These are phyloP conservation scores for Halisarca cf. caerulea DNA, from an alignment of 37 sponge, comb jelly and placozoan genomes.

Conservation along the genomic window DNA sequence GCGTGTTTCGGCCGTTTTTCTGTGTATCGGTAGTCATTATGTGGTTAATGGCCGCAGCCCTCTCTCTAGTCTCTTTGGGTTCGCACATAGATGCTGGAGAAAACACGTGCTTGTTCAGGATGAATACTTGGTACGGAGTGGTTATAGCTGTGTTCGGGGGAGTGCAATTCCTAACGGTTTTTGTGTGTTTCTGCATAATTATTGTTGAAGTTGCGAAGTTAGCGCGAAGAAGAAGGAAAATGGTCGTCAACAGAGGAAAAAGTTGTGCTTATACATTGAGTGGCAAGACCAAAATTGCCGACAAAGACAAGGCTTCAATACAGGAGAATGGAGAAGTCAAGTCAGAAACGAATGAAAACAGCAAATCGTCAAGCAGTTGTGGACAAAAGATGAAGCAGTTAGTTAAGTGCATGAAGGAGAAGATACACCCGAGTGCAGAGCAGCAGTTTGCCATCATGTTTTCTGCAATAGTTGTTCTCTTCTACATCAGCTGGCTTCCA, in stretches of 20 bases:
- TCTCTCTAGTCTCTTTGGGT: conserved; percentile 42
- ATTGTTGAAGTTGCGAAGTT: conserved; percentile 30
- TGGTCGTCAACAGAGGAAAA: conserved; percentile 24
- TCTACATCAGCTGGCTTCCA: conserved; percentile 77
- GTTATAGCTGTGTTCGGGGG: conserved; percentile 41
- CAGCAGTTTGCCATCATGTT: conserved; percentile 81
- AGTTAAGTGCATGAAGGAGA: conserved; percentile 23
- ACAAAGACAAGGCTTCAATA: no score
- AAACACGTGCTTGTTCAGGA: conserved; percentile 64
- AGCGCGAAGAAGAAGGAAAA: conserved; percentile 36
- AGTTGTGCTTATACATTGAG: neutral
- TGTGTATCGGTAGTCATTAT: conserved; percentile 19
- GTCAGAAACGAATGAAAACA: no score
- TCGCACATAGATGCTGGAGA: conserved; percentile 14
- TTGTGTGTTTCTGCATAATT: conserved; percentile 56
- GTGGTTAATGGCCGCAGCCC: conserved; percentile 34
- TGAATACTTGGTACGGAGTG: conserved; percentile 50
- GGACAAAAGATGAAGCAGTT: conserved; percentile 36
- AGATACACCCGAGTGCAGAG: conserved; percentile 68
- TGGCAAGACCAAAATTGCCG: neutral
- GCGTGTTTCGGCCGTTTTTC: conserved; percentile 29
- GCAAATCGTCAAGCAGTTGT: no score
- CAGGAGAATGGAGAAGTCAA: no score
- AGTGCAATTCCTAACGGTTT: conserved; percentile 60
- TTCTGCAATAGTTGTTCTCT: conserved; percentile 53